Evolutionary conservation across 2,888 invertebrate genomes (phyloP), one percentile per base, ranked within the genome.

Genomic region (Leptopterna dolabrata): DNA sequence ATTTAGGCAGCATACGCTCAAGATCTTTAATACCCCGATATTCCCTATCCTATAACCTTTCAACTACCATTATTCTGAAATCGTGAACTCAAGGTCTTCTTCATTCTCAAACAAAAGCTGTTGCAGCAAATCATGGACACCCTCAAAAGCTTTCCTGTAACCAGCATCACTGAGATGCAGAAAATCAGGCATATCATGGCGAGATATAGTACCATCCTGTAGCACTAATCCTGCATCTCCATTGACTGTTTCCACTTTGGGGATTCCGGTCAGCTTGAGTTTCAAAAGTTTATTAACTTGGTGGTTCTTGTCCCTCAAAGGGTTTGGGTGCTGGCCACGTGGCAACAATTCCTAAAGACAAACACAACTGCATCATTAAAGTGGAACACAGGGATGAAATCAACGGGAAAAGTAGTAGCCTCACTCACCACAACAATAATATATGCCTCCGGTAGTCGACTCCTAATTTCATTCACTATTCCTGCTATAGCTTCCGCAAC

Each of bases 181-280:
- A 92, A 97, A 98, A 92, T 98, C 98, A 91, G 96, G 95, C 96
- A 98, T 96, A 91, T 98, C 97, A 91, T 95, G 95, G 91, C 96
- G 97, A 91, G 96, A 96, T 88, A 98, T 97, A 73, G 95, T 94
- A 2, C 96, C 96, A 92, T 96, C 96, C 76, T 93, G 93, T 92
- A 96, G 96, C 86, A 96, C 93, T 90, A 96, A 94, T 76, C 95
- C 95, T 91, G 96, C 95, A 91, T 97, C 97, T 90, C 96, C 95
- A 89, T 94, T 92, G 70, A 97, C 95, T 91, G 96, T 94, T 92
- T 96, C 96, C 85, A 96, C 95, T 91, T 95, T 95, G 89, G 94
- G 93, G 90, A 95, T 92, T 89, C 94, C 93, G 90, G 92, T 91
- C 43, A 90, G 86, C 91, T 94, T 94, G 89, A 94, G 94, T 90